Evolutionary conservation across 2,797 vertebrate species (phyloP).

Genomic region (Petrocephalus schoutedeni): DNA sequence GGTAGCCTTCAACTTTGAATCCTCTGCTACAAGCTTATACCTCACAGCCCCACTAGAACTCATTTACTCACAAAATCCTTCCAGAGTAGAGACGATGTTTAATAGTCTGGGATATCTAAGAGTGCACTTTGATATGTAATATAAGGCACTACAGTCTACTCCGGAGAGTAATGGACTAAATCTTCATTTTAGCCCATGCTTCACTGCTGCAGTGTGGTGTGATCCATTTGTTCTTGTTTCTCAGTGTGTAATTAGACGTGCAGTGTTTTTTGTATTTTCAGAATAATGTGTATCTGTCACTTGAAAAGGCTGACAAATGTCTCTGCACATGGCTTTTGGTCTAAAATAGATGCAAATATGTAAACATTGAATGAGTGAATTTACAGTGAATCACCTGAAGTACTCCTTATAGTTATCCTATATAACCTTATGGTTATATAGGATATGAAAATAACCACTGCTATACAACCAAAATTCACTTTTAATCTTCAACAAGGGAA

Average conservation of each 20-base stretch:
- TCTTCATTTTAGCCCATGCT: neutral
- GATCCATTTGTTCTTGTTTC: neutral
- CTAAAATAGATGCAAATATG: neutral
- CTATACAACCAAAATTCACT: neutral
- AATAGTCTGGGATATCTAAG: neutral
- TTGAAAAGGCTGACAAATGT: neutral
- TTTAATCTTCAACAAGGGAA: neutral
- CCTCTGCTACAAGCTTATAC: neutral
- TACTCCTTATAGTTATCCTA: neutral
- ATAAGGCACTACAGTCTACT: neutral
- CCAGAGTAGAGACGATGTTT: neutral
- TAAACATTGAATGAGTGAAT: neutral
- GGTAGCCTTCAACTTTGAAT: neutral
- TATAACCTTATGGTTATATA: no score
- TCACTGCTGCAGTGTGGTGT: neutral
- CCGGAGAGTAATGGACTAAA: neutral
- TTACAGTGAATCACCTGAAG: neutral
- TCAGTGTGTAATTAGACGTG: neutral
- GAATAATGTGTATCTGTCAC: neutral
- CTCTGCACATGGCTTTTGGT: neutral
- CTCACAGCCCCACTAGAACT: neutral
- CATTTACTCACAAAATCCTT: neutral
- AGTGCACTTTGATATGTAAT: neutral
- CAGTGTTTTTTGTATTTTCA: neutral
- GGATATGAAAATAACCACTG: neutral